Evolutionary conservation across 2,113 vertebrate species (phyloP), one percentile per base, ranked within the genome.

Genomic region (Apteryx owenii): DNA sequence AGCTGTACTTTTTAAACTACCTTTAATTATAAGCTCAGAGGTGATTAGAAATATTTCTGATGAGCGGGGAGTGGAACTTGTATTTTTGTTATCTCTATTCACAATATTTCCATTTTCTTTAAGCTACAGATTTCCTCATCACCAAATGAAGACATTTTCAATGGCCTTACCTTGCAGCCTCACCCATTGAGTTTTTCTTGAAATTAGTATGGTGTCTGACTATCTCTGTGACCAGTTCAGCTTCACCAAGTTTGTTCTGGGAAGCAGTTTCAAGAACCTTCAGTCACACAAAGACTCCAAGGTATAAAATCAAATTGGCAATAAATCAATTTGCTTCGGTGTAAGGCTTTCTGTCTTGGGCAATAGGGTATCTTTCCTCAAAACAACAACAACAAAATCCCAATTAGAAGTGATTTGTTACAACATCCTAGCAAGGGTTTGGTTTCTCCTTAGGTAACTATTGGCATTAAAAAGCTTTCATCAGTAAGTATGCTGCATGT

Each of bases 261-360:
- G 50, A 17, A 80, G 60, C 33, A 73, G 44, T 62, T 88, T 50
- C 79, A 44, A 72, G 12, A 36, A 94, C 29, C 20, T 58, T 85
- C 79, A 90, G 15, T 40, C 76, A 82, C 70, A 81, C 9, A 84
- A 94, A 90, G 36, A 66, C 3, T 60, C 16, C 28, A 61, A 36
- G 70, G 4, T 73, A 66, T 18, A 23, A 87, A 93, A 93, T 56
- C 78, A 76, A 51, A 85, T 80, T 82, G 71, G 36, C 62, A 92
- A 91, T 72, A 76, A 80, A 82, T 64, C 13, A 92, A 89, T 77
- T 71, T 77, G 38, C 66, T 42, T 11, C 81, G 62, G 81, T 60
- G 70, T 81, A 95, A 89, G 36, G 50, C 23, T 73, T 58, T 92
- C 89, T 89, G 53, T 89, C 66, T 96, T 92, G 71, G 58, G 84